Conservation (phyloP, 2,113 vertebrate species). For the Urocynchramus pylzowi region DNA sequence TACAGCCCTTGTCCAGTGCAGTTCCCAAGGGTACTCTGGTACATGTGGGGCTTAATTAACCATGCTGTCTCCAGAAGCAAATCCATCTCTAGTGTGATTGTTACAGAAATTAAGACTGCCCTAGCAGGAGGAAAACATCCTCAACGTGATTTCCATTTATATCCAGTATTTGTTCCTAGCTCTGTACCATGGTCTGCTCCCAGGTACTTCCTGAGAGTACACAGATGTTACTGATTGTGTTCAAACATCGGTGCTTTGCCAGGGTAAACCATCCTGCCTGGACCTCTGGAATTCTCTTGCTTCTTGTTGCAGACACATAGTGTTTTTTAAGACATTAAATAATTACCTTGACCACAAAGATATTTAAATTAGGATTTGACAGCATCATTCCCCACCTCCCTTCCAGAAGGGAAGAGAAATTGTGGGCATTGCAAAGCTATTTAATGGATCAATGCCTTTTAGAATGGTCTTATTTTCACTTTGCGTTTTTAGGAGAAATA, state of each 20-base stretch:
- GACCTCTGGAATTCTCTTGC: background rate
- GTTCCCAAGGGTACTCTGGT: background rate
- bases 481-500: background rate
- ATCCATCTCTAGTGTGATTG: background rate
- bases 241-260: background rate
- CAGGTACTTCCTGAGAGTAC: background rate
- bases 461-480: background rate
- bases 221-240: accelerated
- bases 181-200: background rate
- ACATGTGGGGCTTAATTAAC: background rate
- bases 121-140: background rate
- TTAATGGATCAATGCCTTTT: background rate
- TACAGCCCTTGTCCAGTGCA: background rate
- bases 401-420: background rate
- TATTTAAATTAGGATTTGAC: background rate
- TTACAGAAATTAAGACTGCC: background rate
- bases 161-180: background rate
- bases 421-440: background rate
- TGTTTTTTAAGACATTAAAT: background rate
- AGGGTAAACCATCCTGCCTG: background rate
- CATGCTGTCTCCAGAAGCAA: background rate
- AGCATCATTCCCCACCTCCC: background rate
- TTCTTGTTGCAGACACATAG: background rate
- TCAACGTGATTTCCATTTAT: background rate
- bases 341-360: background rate